Evolutionary conservation across 2,113 vertebrate genomes (phyloP).

Genomic region (Odontesthes bonariensis): DNA sequence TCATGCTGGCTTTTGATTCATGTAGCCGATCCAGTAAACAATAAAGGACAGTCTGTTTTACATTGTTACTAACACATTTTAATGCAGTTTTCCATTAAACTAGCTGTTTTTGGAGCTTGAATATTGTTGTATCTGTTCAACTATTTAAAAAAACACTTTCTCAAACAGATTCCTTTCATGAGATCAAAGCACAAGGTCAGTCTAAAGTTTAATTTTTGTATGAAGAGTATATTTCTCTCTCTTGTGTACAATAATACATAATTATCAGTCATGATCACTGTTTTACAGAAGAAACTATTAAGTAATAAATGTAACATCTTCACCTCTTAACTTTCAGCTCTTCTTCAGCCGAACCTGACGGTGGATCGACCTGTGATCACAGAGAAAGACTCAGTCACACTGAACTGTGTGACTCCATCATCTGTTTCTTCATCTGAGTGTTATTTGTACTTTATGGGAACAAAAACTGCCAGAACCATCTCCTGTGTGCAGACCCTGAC

Average conservation of each 20-base stretch:
- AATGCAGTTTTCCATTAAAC: too few relatives aligned
- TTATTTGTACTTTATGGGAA: not conserved
- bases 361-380: constrained; percentile 8
- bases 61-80: too few relatives aligned
- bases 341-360: constrained; percentile 19
- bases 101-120: not conserved
- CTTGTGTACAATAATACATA: not conserved
- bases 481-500: constrained; percentile 8
- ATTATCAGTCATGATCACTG: not conserved
- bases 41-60: too few relatives aligned
- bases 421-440: constrained; percentile 1
- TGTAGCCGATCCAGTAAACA: too few relatives aligned
- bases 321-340: constrained; percentile 9
- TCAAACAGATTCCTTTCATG: constrained; percentile 17
- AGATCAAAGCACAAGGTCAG: constrained; percentile 9
- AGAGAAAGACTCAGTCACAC: constrained; percentile 6
- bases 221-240: not conserved
- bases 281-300: not conserved
- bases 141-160: not conserved
- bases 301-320: not conserved
- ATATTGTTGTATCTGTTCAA: not conserved
- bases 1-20: not conserved
- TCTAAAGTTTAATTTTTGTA: not conserved
- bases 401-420: constrained; percentile 38
- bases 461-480: not conserved